phyloP scores from a whole-genome alignment of 2,113 vertebrate genomes.

The Chaetorhynchus papuensis region DNA sequence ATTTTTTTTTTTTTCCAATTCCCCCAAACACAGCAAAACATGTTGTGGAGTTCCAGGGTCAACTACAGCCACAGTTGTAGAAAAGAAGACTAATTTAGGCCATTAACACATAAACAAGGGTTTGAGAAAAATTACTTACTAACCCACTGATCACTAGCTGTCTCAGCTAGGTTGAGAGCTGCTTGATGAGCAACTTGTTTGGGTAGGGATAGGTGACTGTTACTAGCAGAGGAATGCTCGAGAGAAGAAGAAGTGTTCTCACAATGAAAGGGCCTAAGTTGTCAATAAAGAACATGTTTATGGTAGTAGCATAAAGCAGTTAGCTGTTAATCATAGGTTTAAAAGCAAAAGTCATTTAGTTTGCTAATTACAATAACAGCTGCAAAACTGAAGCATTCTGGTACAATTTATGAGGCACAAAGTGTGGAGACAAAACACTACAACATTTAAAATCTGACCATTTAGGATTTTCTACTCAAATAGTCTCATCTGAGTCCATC shows the following conservation, averaged over 20 bases:
- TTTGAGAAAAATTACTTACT: background rate
- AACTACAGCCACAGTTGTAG: background rate
- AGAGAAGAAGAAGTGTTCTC: background rate
- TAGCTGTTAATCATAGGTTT: background rate
- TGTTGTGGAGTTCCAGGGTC: background rate
- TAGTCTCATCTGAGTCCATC: background rate
- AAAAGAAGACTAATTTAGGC: background rate
- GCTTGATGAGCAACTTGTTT: background rate
- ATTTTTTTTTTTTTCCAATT: background rate
- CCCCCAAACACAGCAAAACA: background rate
- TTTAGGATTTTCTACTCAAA: background rate
- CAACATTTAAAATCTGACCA: background rate
- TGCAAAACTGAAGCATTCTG: background rate
- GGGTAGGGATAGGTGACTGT: background rate
- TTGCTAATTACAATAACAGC: constrained; percentile 14
- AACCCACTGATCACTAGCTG: background rate
- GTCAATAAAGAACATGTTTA: background rate
- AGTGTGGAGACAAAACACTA: background rate
- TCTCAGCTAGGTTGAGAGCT: background rate
- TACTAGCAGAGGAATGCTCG: background rate
- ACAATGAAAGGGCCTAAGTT: background rate
- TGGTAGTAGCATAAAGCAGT: background rate
- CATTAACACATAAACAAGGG: background rate
- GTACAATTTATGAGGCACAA: background rate
- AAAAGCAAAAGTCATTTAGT: background rate